phyloP scores from a whole-genome alignment of 2,113 vertebrate species.

The Thamnaconus septentrionalis region DNA sequence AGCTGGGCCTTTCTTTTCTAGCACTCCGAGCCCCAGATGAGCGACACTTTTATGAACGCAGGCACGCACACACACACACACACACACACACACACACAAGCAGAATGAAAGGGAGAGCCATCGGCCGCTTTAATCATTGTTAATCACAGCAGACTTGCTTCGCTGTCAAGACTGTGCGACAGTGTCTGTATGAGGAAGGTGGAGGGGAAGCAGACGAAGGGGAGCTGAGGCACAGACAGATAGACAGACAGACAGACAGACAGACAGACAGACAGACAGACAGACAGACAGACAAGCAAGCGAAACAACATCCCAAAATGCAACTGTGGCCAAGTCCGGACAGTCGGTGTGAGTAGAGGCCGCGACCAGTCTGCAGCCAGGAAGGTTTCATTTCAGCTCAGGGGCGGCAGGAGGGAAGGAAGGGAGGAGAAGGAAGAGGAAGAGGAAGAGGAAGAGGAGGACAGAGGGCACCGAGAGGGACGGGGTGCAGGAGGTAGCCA shows the following conservation, averaged over 20 bases:
- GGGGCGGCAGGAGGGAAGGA: too few relatives aligned
- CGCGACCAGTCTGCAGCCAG: slow-evolving; percentile 16
- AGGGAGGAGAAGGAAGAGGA: slow-evolving; percentile 2
- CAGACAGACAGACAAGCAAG: background rate
- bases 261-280: background rate
- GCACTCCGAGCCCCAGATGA: slow-evolving; percentile 34
- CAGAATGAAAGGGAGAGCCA: slow-evolving; percentile 59
- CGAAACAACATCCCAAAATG: slow-evolving; percentile 61
- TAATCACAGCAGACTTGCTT: slow-evolving; percentile 73
- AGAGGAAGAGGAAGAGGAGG: slow-evolving; percentile 19
- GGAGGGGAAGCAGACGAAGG: slow-evolving; percentile 21
- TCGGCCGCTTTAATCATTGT: slow-evolving; percentile 75
- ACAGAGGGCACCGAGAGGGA: slow-evolving; percentile 22
- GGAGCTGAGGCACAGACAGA: slow-evolving; percentile 10
- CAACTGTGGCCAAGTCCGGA: slow-evolving; percentile 26
- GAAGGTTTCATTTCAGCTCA: slow-evolving; percentile 57
- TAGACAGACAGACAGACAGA: background rate
- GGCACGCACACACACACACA: slow-evolving; percentile 30
- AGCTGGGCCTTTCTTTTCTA: slow-evolving; percentile 57
- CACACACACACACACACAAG: slow-evolving; percentile 11
- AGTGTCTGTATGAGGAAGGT: slow-evolving; percentile 51
- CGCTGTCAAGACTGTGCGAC: slow-evolving; percentile 62
- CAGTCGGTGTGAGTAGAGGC: slow-evolving; percentile 36
- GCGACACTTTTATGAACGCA: slow-evolving; percentile 49
- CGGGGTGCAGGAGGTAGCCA: slow-evolving; percentile 27